Evolutionary conservation across 2,113 vertebrate genomes (phyloP).

Genomic region (Glaucomys volans): DNA sequence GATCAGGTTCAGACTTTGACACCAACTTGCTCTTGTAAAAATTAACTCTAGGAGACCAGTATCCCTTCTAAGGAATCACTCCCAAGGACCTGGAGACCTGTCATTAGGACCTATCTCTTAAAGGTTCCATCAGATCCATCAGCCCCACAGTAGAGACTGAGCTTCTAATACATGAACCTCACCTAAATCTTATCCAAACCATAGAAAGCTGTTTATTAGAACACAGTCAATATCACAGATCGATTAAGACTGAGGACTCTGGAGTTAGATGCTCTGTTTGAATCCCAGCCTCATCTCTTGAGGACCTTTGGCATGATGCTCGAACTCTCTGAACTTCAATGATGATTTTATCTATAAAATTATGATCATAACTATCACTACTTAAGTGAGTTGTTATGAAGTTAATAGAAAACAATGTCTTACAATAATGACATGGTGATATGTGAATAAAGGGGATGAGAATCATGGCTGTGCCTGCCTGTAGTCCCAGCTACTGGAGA

Average conservation of each 20-base stretch:
- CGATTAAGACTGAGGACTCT: background rate
- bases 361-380: background rate
- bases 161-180: background rate
- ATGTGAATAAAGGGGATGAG: background rate
- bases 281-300: background rate
- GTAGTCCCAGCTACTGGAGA: too few species aligned
- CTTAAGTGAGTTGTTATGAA: background rate
- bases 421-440: background rate
- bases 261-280: background rate
- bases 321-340: background rate
- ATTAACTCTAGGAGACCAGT: background rate
- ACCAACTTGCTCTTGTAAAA: background rate
- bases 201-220: background rate
- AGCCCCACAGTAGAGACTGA: background rate
- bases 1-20: background rate
- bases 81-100: background rate
- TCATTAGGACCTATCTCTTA: background rate
- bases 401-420: background rate
- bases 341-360: background rate
- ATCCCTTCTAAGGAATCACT: background rate
- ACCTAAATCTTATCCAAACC: background rate
- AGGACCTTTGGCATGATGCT: background rate
- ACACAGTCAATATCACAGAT: background rate
- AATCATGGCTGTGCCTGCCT: too few species aligned
- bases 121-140: background rate